Base-by-base conservation (phyloP, 2,113 vertebrate genomes). In the Pelvicachromis taeniatus region DNA sequence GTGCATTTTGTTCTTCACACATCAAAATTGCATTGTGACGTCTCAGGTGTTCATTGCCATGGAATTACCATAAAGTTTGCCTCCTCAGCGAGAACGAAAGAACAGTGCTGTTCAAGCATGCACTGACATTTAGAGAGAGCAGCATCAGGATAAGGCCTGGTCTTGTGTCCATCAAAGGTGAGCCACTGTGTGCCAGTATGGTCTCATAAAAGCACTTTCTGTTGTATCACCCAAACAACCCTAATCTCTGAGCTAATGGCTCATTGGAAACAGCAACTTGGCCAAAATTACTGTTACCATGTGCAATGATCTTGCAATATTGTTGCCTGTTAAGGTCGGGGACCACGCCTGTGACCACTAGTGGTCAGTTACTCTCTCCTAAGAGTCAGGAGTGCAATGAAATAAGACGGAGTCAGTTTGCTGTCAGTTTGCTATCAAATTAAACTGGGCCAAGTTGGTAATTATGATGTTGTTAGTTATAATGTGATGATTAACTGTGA, bases 61-160 rank as follows among this genome's bases (percentile, higher is more conserved):
- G 81, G 82, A 84, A 7, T 77, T 19, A 17, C 17, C 48, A 29
- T 58, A 21, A 70, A 40, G 54, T 80, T 12, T 45, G 10, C 7
- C 73, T 56, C 21, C 65, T 75, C 26, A 52, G 70, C 70, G 52
- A 52, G 70, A 52, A 75, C 83, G 58, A 33, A 45, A 40, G 9
- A 61, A 61, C 13, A 4, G 40, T 26, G 70, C 52, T 80, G 54
- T 35, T 80, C 5, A 4, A 73, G n/a, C 8, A 2, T 35, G 21
- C 48, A 9, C 13, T 83, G 81, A 78, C 78, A 85, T 88, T 83
- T 85, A 82, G 45, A 77, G 61, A 85, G 56, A 17, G 56, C 48
- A 78, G 77, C 26, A 53, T 7, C 4, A 0, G 77, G 68, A 81
- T 35, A 3, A 31, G 38, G 63, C 53, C 23, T 61, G 13, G 29